Conservation (phyloP, 2,797 vertebrate species). For the Periophthalmus magnuspinnatus region DNA sequence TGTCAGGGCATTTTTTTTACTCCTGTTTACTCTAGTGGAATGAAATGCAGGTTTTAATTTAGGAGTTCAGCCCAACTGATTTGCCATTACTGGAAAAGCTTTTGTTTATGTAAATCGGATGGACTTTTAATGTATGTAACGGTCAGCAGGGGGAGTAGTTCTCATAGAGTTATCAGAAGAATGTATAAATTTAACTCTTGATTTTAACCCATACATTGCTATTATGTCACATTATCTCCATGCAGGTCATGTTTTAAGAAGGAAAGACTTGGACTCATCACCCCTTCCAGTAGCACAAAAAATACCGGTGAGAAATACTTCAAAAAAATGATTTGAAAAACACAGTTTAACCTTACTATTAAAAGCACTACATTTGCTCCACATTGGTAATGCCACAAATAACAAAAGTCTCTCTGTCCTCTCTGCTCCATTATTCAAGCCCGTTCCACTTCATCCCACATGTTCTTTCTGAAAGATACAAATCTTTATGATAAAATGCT, state of each 20-base stretch:
- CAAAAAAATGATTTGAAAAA: no score
- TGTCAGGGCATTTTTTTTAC: slow-evolving; percentile 6
- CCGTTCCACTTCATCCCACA: not conserved
- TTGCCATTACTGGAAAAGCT: not conserved
- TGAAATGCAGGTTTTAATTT: slow-evolving; percentile 1
- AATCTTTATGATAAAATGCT: not conserved
- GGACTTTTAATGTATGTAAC: not conserved
- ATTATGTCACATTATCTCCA: no score
- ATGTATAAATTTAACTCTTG: not conserved
- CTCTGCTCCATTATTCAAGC: not conserved
- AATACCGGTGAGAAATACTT: not conserved
- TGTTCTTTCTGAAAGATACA: no score
- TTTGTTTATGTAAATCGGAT: not conserved
- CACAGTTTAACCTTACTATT: not conserved
- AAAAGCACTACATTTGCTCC: not conserved
- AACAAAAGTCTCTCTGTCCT: not conserved
- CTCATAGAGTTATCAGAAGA: not conserved
- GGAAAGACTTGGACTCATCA: not conserved
- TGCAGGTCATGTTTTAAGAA: no score
- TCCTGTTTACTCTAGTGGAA: slow-evolving; percentile 24
- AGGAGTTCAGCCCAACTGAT: not conserved
- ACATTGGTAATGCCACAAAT: not conserved
- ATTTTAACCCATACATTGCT: not conserved
- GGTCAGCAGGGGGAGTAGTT: not conserved
- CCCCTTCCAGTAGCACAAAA: not conserved